Conservation (phyloP, 2,797 vertebrate species). For the Danio tinwini region DNA sequence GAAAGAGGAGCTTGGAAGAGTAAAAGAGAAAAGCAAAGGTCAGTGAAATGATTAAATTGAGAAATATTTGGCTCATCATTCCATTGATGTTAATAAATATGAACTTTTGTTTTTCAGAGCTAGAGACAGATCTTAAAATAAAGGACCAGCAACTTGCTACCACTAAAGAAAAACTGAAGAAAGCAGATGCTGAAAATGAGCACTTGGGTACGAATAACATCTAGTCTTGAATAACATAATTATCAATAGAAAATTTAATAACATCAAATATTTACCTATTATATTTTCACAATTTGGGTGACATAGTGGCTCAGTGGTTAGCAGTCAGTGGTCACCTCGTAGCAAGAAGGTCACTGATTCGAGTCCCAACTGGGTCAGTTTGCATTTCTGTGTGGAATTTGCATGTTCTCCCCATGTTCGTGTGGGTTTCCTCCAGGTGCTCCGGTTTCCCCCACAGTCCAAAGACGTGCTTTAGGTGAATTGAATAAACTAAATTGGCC, state of each 20-base stretch:
- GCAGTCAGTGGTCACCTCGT: no score
- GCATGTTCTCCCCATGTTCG: no score
- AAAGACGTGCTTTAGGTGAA: no score
- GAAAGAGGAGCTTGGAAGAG: not conserved
- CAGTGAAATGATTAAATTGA: not conserved
- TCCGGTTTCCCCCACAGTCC: no score
- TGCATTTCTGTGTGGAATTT: no score
- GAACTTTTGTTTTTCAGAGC: conserved; percentile 50
- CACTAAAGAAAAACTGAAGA: conserved; percentile 43
- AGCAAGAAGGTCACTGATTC: no score
- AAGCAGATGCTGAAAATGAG: conserved; percentile 25
- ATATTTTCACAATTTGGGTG: not conserved
- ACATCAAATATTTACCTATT: not conserved
- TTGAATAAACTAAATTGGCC: no score
- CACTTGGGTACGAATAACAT: conserved; percentile 29
- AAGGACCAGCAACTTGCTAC: conserved; percentile 52
- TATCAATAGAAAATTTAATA: not conserved
- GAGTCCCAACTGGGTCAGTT: no score
- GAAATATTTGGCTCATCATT: not conserved
- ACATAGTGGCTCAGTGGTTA: no score
- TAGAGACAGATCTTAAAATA: conserved; percentile 54
- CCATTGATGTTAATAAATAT: not conserved
- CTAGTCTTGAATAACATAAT: not conserved
- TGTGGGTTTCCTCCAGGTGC: no score
- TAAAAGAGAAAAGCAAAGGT: conserved; percentile 27